phyloP scores from a whole-genome alignment of 2,888 invertebrate genomes.

The Serrognathus titanus region DNA sequence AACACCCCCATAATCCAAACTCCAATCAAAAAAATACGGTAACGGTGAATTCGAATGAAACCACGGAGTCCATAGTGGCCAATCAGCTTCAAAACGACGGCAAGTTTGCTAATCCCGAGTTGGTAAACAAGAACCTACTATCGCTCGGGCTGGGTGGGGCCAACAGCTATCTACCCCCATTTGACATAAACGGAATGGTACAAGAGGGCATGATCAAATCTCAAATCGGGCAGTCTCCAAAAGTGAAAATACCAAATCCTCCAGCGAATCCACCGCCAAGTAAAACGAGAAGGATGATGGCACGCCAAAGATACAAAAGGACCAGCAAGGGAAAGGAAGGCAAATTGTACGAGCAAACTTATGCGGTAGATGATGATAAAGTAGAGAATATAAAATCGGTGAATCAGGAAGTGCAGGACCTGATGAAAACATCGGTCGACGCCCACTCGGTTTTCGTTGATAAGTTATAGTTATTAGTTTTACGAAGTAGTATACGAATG shows the following conservation, averaged over 20 bases:
- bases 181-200: slow-evolving; percentile 24
- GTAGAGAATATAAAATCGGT: slow-evolving; percentile 7
- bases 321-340: slow-evolving; percentile 8
- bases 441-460: slow-evolving; percentile 8
- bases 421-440: slow-evolving; percentile 5
- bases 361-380: slow-evolving; percentile 3
- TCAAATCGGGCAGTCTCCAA: background rate
- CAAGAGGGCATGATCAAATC: slow-evolving; percentile 15
- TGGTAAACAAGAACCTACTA: slow-evolving; percentile 33
- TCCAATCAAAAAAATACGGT: background rate
- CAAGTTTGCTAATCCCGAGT: slow-evolving; percentile 14
- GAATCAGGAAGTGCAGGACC: slow-evolving; percentile 16
- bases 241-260: slow-evolving; percentile 1
- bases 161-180: slow-evolving; percentile 29
- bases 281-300: no score
- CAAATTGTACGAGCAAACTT: slow-evolving; percentile 2
- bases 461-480: background rate
- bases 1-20: background rate
- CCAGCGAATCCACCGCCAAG: background rate
- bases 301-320: slow-evolving; percentile 14
- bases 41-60: background rate
- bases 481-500: no score
- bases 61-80: background rate
- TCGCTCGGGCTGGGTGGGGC: slow-evolving; percentile 33
- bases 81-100: background rate